Evolutionary conservation across 2,888 invertebrate genomes (phyloP).

Genomic region (Drosophila kuntzei): DNA sequence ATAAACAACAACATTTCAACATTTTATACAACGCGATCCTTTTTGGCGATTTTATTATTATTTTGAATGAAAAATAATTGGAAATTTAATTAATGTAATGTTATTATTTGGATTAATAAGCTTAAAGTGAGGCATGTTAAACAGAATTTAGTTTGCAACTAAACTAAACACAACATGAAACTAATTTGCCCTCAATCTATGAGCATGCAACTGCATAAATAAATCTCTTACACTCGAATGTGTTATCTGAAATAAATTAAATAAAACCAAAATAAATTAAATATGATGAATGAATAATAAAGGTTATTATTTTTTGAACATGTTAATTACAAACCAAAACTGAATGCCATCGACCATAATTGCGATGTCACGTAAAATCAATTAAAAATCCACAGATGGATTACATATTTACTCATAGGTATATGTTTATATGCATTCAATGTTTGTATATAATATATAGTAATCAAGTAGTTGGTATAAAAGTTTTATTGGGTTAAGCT

Average conservation of each 20-base stretch:
- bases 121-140: neutral
- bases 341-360: conserved; percentile 38
- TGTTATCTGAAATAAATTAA: conserved; percentile 29
- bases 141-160: conserved; percentile 6
- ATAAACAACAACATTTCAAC: neutral
- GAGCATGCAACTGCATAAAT: conserved; percentile 9
- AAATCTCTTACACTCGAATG: neutral
- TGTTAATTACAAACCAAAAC: conserved; percentile 42
- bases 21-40: neutral
- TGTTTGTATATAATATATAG: conserved; percentile 11
- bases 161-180: conserved; percentile 6
- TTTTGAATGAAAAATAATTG: conserved; percentile 4
- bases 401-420: conserved; percentile 6
- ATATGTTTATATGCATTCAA: neutral
- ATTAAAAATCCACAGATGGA: conserved; percentile 52
- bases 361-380: conserved; percentile 50
- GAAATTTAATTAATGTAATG: neutral
- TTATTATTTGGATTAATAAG: conserved; percentile 10
- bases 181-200: conserved; percentile 9
- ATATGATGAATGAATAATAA: conserved; percentile 47
- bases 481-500: conserved; percentile 59
- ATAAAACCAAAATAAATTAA: conserved; percentile 37
- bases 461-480: conserved; percentile 43
- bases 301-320: conserved; percentile 42
- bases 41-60: neutral